Evolutionary conservation across 2,888 invertebrate genomes (phyloP), one percentile per base, ranked within the genome.

Genomic region (Neoscelio sp.): DNA sequence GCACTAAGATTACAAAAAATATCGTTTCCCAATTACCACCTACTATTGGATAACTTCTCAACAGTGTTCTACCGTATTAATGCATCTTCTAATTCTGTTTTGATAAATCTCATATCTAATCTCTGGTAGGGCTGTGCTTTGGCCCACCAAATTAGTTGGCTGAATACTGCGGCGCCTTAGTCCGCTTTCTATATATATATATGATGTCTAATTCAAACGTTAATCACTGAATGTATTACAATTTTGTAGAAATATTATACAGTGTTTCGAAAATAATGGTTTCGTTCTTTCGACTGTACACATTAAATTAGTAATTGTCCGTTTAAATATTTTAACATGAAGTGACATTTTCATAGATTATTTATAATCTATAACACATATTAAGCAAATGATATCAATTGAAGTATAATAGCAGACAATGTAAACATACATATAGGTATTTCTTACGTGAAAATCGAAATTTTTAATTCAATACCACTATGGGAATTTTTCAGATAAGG

Each of bases 121-220:
- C 50, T 50, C 50, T 48, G 28, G 13, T 15, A 48, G n/a, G 23
- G 44, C 17, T 44, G 48, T n/a, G 48, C 26, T 48, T 48, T 48
- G 28, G 48, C 28, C 28, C 48, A n/a, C 48, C 48, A 48, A 48
- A 48, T 48, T 48, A 48, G 48, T 48, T 48, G 28, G 48, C 48
- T 28, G 48, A 28, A 28, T 48, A 48, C 48, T 48, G 28, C 28
- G 28, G 28, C 48, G 48, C 28, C 28, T 28, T 48, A 48, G 28
- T 28, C 26, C 26, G 13, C 26, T 48, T 48, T 48, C 48, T 48
- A 48, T 48, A 48, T 48, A 13, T 48, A 28, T 48, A 13, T 48
- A 28, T 15, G 12, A 23, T 28, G 26, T 28, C 48, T 48, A 48
- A 48, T 28, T 26, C 7, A 13, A 48, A 48, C 28, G 28, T 28